phyloP scores from a whole-genome alignment of 2,888 invertebrate species.

The Dinocampus coccinellae region DNA sequence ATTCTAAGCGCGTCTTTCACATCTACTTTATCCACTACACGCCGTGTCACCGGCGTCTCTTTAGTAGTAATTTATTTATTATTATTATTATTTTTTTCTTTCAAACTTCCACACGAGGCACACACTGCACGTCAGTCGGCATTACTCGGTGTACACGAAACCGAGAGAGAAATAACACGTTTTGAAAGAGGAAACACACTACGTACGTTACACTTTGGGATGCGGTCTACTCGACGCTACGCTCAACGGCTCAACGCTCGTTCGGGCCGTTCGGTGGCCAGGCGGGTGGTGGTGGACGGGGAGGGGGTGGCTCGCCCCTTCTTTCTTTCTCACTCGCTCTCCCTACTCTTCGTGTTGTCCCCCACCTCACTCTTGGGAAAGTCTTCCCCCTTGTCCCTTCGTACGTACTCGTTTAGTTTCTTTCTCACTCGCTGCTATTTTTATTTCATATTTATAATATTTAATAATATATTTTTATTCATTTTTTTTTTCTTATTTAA shows the following conservation, averaged over 20 bases:
- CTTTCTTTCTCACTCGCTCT: conserved; percentile 60
- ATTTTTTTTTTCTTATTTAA: neutral
- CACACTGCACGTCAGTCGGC: conserved; percentile 20
- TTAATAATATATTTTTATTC: too few species aligned
- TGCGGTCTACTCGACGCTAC: conserved; percentile 67
- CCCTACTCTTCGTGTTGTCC: conserved; percentile 47
- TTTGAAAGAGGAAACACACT: conserved; percentile 43
- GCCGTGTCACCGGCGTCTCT: conserved; percentile 35
- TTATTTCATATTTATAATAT: neutral
- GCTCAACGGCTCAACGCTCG: conserved; percentile 64
- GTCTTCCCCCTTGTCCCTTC: conserved; percentile 2
- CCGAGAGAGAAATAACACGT: conserved; percentile 40
- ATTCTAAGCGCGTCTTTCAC: conserved; percentile 28
- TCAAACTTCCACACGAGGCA: conserved; percentile 36
- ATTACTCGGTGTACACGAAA: conserved; percentile 8
- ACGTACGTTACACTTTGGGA: conserved; percentile 54
- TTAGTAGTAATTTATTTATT: conserved; percentile 7
- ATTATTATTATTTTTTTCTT: conserved; percentile 20
- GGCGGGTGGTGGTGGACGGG: conserved; percentile 53
- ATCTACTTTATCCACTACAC: conserved; percentile 37
- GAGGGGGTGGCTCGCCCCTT: conserved; percentile 51
- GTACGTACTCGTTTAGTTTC: conserved; percentile 18
- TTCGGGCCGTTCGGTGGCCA: conserved; percentile 63
- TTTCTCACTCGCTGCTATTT: conserved; percentile 13
- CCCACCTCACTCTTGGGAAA: conserved; percentile 29